Evolutionary conservation across 2,797 vertebrate species (phyloP).

Genomic region (Zenarchopterus dispar): DNA sequence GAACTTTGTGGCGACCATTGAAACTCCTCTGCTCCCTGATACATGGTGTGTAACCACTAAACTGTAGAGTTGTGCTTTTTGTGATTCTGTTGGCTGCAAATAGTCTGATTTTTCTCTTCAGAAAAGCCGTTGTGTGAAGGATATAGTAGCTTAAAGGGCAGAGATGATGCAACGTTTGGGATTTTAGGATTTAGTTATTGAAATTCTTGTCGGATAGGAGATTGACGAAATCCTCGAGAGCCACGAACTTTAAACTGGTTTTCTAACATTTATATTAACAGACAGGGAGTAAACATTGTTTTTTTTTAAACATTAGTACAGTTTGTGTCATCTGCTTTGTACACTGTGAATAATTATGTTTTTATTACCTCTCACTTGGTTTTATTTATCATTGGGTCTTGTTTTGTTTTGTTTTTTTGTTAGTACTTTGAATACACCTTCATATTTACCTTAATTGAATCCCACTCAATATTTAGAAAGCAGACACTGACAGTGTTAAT

Average conservation of each 20-base stretch:
- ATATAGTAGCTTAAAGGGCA: conserved; percentile 65
- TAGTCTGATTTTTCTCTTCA: conserved; percentile 53
- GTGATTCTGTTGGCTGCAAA: conserved; percentile 30
- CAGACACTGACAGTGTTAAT: conserved; percentile 64
- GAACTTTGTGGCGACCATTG: neutral
- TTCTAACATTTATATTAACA: neutral
- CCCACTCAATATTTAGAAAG: conserved; percentile 46
- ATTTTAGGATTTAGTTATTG: conserved; percentile 25
- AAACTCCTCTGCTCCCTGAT: no score
- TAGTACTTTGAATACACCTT: conserved; percentile 41
- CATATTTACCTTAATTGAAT: conserved; percentile 69
- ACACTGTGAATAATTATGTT: conserved; percentile 14
- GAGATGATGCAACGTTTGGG: conserved; percentile 61
- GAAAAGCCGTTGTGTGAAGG: conserved; percentile 60
- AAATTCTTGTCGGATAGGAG: neutral
- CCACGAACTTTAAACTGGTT: neutral
- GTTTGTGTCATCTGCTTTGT: neutral
- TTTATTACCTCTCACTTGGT: conserved; percentile 6
- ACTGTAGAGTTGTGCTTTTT: conserved; percentile 34
- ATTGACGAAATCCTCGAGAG: no score
- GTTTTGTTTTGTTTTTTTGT: conserved; percentile 19
- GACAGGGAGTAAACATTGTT: neutral
- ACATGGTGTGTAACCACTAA: no score
- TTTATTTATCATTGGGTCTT: conserved; percentile 8
- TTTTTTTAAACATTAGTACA: neutral